Evolutionary conservation across 2,888 invertebrate genomes (phyloP), one percentile per base, ranked within the genome.

Genomic region (Diarsia mendica): DNA sequence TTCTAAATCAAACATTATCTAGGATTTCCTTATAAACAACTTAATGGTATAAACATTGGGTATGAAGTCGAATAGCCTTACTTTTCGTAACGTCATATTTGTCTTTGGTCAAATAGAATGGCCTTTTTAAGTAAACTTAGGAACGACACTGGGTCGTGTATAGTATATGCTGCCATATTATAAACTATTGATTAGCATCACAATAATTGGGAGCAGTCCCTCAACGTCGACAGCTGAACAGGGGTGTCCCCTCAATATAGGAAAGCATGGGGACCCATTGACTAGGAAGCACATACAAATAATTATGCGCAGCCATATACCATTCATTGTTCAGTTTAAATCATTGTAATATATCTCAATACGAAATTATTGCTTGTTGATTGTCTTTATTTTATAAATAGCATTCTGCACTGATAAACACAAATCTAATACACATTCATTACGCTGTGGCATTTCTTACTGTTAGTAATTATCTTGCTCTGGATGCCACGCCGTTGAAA

Each of bases 401-500:
- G 5, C 60, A 70, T 73, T 73, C 39, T 67, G 72, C 63, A 49
- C 53, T 76, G 65, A 79, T 85, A 72, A 79, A 84, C 60, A 75
- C 66, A 60, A 74, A 77, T 76, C 77, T 77, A 76, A 75, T 68
- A 77, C 67, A 72, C 69, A 69, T 58, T 23, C 33, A 72, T 79
- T 70, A 76, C 75, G 72, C 72, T 80, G 70, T 75, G 51, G 64
- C 68, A 79, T 80, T 82, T 86, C 67, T 87, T 77, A 77, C 77
- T 75, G 67, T 75, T 85, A 80, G 83, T 82, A 78, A 80, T 80
- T 80, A 70, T 77, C 65, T 84, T 82, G 83, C 82, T 81, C 75
- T 84, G 83, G 80, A 86, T 85, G 85, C 81, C 79, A 77, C 72
- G 85, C 70, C 84, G 85, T 85, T 89, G 85, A 87, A 86, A 88